Evolutionary conservation across 2,797 vertebrate genomes (phyloP), one percentile per base, ranked within the genome.

Genomic region (Linurgus olivaceus): DNA sequence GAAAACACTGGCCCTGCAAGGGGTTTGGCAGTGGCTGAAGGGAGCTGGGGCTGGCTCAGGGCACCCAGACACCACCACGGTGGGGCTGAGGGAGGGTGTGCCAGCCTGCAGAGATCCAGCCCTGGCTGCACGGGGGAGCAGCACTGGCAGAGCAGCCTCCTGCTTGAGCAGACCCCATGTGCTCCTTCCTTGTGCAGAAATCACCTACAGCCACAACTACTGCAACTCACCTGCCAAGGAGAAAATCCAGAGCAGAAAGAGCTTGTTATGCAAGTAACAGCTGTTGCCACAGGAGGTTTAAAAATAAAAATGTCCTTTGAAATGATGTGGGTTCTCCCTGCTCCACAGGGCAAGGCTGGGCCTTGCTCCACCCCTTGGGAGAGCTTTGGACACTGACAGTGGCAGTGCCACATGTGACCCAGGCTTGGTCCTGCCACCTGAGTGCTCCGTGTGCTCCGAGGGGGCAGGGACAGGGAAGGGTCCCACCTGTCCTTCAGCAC

Each of bases 11-110:
- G 28, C 28, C 29, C 63, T 12, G 28, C 2, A 17, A 48, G 67
- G 57, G 33, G 17, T 67, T 63, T 73, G 86, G 77, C 77, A 67
- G 65, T 0, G 0, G 50, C 74, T 48, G 77, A 35, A 47, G 57
- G 59, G 48, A 85, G 37, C 1, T 47, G 61, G 48, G 55, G 20
- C 16, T 54, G 90, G 78, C 84, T n/a, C 63, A 37, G 26, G 52
- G 59, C 44, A 25, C 16, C 29, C 35, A 28, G 55, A 17, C 0
- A 6, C 13, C 1, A 2, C 13, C 0, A 4, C 72, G 42, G 31
- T 2, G 14, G 44, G 79, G 55, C 29, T 63, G 84, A n/a, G 84
- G 67, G 42, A 35, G 42, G 17, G 7, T 1, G 6, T 45, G 73
- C 58, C 4, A 7, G 51, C 7, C 66, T 48, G 61, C 1, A 6